Evolutionary conservation across 2,888 invertebrate genomes (phyloP).

Genomic region (Phytoseiulus persimilis): DNA sequence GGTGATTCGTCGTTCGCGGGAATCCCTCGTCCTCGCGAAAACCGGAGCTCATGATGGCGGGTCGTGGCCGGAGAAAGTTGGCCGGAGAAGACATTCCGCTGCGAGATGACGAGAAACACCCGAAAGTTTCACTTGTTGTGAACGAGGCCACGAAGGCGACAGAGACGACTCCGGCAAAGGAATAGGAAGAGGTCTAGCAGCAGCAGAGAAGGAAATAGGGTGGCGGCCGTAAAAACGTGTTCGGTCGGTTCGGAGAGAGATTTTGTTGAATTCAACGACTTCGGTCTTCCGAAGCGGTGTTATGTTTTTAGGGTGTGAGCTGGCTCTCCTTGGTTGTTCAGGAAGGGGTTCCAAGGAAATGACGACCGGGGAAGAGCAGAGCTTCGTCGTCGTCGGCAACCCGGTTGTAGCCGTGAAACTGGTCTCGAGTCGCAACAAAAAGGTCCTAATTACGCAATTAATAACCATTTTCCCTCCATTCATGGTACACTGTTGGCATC

Average conservation of each 20-base stretch:
- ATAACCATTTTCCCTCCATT: neutral
- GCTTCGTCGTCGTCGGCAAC: conserved; percentile 14
- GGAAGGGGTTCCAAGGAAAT: neutral
- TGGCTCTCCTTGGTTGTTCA: neutral
- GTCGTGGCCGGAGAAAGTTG: too few species aligned
- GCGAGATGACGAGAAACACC: neutral
- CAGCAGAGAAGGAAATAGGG: neutral
- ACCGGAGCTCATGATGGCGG: too few species aligned
- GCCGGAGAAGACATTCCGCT: neutral
- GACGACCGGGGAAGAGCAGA: neutral
- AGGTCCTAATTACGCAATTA: conserved; percentile 35
- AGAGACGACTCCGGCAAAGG: neutral
- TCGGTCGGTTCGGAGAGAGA: neutral
- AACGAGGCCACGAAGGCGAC: neutral
- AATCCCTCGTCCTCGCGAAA: too few species aligned
- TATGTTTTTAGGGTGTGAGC: neutral
- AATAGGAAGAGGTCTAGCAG: neutral
- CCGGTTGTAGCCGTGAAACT: neutral
- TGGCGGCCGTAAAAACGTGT: neutral
- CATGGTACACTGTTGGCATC: neutral
- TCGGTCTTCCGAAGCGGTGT: conserved; percentile 5
- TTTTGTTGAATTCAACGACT: neutral
- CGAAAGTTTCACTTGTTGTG: neutral
- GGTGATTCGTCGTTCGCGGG: too few species aligned
- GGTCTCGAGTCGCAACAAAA: conserved; percentile 20